Conservation (phyloP, 2,888 invertebrate genomes). For the Callosobruchus maculatus region DNA sequence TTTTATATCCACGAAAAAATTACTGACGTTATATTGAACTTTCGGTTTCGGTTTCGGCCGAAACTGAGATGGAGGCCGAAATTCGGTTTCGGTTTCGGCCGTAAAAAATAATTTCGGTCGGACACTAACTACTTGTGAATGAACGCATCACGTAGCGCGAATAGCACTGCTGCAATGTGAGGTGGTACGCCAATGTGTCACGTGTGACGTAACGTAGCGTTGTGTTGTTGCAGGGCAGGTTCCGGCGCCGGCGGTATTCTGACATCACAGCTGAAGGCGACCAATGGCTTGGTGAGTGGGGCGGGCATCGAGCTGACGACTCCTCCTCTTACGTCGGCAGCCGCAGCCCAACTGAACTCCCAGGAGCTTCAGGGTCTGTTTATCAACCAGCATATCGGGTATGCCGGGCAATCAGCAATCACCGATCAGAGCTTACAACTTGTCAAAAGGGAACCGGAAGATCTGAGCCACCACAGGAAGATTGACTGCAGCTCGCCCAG, state of each 20-base stretch:
- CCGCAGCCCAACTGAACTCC: conserved; percentile 60
- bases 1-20: no score
- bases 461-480: conserved; percentile 68
- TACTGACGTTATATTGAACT: no score
- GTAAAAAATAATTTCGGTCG: no score
- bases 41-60: no score
- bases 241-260: conserved; percentile 54
- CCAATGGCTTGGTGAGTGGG: conserved; percentile 69
- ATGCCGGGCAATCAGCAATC: conserved; percentile 49
- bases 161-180: not conserved
- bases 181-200: conserved; percentile 3
- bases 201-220: conserved; percentile 41
- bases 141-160: no score
- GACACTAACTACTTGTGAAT: no score
- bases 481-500: conserved; percentile 58
- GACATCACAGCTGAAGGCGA: conserved; percentile 66
- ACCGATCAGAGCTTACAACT: conserved; percentile 59
- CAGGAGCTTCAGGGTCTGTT: conserved; percentile 56
- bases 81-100: no score
- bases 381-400: conserved; percentile 61
- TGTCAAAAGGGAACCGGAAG: conserved; percentile 80
- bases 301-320: conserved; percentile 56
- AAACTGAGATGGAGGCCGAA: no score
- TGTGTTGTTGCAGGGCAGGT: conserved; percentile 47
- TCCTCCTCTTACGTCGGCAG: conserved; percentile 46